phyloP scores from a whole-genome alignment of 2,888 invertebrate genomes.

The Drosophila subquinaria region DNA sequence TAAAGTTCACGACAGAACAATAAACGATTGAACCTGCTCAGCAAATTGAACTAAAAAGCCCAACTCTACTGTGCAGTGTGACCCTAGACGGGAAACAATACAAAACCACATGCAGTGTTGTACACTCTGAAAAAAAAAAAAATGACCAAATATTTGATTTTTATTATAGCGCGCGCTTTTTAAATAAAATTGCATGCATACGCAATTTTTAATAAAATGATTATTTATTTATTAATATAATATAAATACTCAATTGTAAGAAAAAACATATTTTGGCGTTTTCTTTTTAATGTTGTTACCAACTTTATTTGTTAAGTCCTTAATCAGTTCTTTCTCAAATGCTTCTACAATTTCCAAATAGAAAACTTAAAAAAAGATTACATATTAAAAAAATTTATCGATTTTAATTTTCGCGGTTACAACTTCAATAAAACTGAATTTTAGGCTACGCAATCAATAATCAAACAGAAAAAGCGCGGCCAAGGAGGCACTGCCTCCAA shows the following conservation, averaged over 20 bases:
- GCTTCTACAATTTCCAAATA: slow-evolving; percentile 77
- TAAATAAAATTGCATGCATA: not conserved
- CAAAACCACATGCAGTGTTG: slow-evolving; percentile 27
- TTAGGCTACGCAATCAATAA: slow-evolving; percentile 31
- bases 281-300: slow-evolving; percentile 79
- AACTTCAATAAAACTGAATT: slow-evolving; percentile 76
- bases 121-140: not conserved
- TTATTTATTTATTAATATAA: not conserved
- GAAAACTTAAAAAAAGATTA: slow-evolving; percentile 75
- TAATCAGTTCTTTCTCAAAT: slow-evolving; percentile 84
- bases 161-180: slow-evolving; percentile 4
- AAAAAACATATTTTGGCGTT: not conserved
- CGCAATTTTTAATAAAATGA: not conserved
- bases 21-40: too few relatives aligned
- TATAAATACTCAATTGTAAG: not conserved
- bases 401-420: slow-evolving; percentile 54
- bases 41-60: too few relatives aligned
- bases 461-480: slow-evolving; percentile 26
- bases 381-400: slow-evolving; percentile 64
- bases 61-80: slow-evolving; percentile 17
- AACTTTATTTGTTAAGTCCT: slow-evolving; percentile 81
- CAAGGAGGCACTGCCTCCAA: slow-evolving; percentile 36
- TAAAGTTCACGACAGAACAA: too few relatives aligned
- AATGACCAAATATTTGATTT: not conserved
- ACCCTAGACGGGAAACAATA: not conserved